Percentiles rank a stretch among this genome's conserved stretches.
Conservation (phyloP, 2,888 invertebrate species). For the Mactromeris polynyma region DNA sequence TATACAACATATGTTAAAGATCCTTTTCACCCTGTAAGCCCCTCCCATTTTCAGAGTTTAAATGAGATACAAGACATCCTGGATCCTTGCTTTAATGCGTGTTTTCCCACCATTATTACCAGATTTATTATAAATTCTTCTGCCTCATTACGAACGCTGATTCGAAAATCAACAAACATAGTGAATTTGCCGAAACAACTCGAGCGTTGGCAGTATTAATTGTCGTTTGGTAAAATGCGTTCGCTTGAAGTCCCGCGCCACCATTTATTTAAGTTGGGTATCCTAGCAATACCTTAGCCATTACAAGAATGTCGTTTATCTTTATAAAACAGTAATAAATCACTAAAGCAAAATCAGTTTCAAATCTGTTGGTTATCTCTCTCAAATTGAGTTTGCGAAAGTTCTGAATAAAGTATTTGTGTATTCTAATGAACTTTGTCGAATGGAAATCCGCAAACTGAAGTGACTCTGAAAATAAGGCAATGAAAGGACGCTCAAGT, state of each 20-base stretch:
- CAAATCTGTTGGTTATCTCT: conserved; percentile 70
- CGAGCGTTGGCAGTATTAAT: conserved; percentile 54
- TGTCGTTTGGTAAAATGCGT: conserved; percentile 38
- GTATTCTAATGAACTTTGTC: conserved; percentile 70
- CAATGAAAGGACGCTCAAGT: conserved; percentile 41
- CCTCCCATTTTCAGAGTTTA: conserved; percentile 11
- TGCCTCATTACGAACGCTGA: conserved; percentile 61
- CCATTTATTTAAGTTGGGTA: conserved; percentile 69
- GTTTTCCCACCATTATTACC: conserved; percentile 71
- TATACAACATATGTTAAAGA: neutral
- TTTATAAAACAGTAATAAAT: conserved; percentile 68
- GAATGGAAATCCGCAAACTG: conserved; percentile 49
- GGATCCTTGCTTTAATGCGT: neutral
- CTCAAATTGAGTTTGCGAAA: conserved; percentile 68
- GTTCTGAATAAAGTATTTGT: conserved; percentile 68
- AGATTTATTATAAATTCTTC: conserved; percentile 68
- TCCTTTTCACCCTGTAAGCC: neutral
- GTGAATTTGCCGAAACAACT: conserved; percentile 60
- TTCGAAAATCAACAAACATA: conserved; percentile 69
- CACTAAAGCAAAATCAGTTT: conserved; percentile 57
- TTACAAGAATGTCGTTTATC: conserved; percentile 69
- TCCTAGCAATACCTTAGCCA: conserved; percentile 61
- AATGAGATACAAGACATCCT: neutral
- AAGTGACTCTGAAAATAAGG: conserved; percentile 41
- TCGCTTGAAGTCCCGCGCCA: conserved; percentile 48